phyloP scores from a whole-genome alignment of 2,797 vertebrate genomes.

The Paratrypauchen microcephalus region DNA sequence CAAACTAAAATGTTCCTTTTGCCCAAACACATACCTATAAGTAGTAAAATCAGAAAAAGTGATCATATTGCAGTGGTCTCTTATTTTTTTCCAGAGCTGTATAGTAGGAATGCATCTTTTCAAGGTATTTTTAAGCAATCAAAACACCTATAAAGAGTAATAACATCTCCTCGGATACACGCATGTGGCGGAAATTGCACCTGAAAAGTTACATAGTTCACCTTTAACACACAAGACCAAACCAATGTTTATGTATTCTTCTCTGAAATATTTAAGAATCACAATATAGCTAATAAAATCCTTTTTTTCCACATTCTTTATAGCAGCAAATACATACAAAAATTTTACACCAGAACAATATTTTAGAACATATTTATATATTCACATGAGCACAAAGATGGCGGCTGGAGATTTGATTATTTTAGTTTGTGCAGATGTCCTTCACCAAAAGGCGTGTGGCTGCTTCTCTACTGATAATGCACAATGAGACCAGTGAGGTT shows the following conservation, averaged over 20 bases:
- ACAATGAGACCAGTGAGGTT: neutral
- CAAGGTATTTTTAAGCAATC: too few species aligned
- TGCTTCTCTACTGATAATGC: neutral
- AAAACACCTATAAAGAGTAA: too few species aligned
- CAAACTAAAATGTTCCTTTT: too few species aligned
- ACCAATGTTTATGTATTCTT: neutral
- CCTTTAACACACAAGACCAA: neutral
- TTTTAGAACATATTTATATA: slow-evolving; percentile 61
- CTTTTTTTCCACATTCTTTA: slow-evolving; percentile 1
- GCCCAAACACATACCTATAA: too few species aligned
- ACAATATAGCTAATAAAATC: neutral
- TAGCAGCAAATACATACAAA: slow-evolving; percentile 50
- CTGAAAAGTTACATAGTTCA: too few species aligned
- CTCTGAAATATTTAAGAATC: neutral
- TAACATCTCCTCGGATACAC: too few species aligned
- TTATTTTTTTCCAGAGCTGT: too few species aligned
- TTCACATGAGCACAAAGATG: slow-evolving; percentile 38
- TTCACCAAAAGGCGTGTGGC: neutral
- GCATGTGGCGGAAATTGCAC: too few species aligned
- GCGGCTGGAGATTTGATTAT: slow-evolving; percentile 11
- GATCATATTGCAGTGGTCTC: too few species aligned
- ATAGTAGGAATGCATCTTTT: too few species aligned
- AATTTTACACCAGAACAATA: slow-evolving; percentile 56
- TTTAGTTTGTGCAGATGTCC: neutral
- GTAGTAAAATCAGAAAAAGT: too few species aligned